Base-by-base conservation (phyloP, 1,140 invertebrate genomes). In the Drosophila rufa region DNA sequence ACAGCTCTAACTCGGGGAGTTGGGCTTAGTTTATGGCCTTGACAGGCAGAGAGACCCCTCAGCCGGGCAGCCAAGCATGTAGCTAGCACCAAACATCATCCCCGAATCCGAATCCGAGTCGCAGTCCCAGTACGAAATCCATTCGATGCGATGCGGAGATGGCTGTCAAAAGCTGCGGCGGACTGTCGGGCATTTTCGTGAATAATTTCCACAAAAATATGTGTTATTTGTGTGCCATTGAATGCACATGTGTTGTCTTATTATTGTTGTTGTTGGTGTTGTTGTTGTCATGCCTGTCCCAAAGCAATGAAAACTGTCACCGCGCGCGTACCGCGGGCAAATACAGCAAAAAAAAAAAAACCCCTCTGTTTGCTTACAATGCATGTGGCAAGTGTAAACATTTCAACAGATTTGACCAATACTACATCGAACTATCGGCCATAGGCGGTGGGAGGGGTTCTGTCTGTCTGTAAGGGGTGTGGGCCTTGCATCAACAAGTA, bases 11-110 rank as follows among this genome's bases (percentile, higher is more conserved):
- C 27, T 33, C 42, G 40, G 71, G 51, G 43, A 75, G 71, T 60
- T 65, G 64, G 69, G 67, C 48, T 70, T 40, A 84, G 82, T 85
- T 78, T 80, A 69, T 73, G 79, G 77, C 82, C 67, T 84, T 84
- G 77, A 71, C 65, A 67, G 40, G 27, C 45, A 17, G 40, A n/a
- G 6, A 30, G 40, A 59, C 61, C 61, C 53, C 53, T 69, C 67
- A 58, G 53, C 57, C 57, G 38, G 42, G 75, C 53, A 79, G 59
- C 56, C 51, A 78, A 79, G 75, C 75, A 55, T 59, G 38, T 70
- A 46, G 46, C 40, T 70, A 46, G 46, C 40, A 61, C 50, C 60
- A 25, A 45, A 48, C 56, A 58, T 43, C 58, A 67, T 67, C 57
- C 62, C 57, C 62, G 58, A 62, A 45, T 25, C 25, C 33, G 33